These are phyloP conservation scores for Urosaurus nigricauda DNA, from an alignment of 2,797 vertebrate genomes.

Conservation along the genomic window DNA sequence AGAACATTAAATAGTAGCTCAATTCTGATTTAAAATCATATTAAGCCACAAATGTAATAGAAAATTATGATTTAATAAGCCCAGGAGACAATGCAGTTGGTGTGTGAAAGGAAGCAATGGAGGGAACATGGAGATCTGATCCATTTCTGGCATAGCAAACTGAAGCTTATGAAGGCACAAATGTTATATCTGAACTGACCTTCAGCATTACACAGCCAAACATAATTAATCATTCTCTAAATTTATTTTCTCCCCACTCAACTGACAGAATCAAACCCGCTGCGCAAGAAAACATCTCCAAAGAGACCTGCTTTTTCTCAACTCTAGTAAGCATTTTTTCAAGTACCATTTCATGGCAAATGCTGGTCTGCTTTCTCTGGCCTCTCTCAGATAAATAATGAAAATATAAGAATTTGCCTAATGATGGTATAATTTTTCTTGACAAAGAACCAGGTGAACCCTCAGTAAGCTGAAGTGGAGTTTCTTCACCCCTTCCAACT, in stretches of 20 bases:
- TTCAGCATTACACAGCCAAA: not conserved
- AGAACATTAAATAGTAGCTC: not conserved
- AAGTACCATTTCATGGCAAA: not conserved
- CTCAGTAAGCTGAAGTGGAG: not conserved
- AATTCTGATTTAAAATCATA: not conserved
- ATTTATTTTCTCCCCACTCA: not conserved
- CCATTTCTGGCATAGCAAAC: not conserved
- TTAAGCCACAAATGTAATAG: not conserved
- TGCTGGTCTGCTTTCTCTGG: conserved; percentile 33
- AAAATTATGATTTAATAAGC: not conserved
- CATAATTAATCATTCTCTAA: not conserved
- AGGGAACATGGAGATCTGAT: too few species aligned
- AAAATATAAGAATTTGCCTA: conserved; percentile 7
- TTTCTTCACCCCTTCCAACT: not conserved
- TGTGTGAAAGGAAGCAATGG: not conserved
- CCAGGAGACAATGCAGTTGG: not conserved
- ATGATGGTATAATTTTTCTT: not conserved
- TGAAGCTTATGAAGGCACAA: not conserved
- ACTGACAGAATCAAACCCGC: not conserved
- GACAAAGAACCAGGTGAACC: not conserved
- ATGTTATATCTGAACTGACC: not conserved
- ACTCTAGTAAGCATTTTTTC: not conserved
- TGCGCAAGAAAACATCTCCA: not conserved
- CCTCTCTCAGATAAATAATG: conserved; percentile 12
- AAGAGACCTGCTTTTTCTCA: not conserved